Conservation (phyloP, 2,113 vertebrate species). For the Trogon melanurus region DNA sequence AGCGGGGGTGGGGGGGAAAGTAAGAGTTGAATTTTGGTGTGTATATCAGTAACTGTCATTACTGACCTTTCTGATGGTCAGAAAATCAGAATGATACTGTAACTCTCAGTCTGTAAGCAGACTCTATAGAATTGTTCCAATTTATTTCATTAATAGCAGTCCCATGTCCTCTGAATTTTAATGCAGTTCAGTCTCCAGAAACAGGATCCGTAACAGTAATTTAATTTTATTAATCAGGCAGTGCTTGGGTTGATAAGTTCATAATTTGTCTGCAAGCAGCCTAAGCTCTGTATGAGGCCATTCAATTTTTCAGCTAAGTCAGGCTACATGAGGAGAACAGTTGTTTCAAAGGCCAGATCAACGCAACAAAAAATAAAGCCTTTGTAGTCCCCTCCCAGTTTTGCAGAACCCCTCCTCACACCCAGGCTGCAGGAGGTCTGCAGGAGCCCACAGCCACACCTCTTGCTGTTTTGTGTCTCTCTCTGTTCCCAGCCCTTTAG, state of each 20-base stretch:
- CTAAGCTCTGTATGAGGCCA: neutral
- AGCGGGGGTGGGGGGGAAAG: accelerated
- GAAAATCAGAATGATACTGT: neutral
- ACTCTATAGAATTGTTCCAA: neutral
- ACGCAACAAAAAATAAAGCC: neutral
- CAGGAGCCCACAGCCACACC: neutral
- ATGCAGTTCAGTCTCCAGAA: neutral
- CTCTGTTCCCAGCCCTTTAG: neutral
- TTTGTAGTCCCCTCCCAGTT: accelerated
- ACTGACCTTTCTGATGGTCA: neutral
- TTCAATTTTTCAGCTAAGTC: neutral
- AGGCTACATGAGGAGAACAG: neutral
- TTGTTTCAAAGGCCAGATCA: neutral
- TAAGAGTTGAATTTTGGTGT: neutral
- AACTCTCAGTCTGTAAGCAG: neutral
- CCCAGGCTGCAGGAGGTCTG: neutral
- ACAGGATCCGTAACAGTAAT: neutral
- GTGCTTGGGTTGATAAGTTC: neutral
- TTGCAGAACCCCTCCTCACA: accelerated
- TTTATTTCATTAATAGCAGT: neutral
- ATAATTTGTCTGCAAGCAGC: neutral
- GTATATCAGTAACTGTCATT: neutral
- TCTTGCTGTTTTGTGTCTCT: neutral
- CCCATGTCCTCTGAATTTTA: neutral
- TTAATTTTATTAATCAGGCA: conserved; percentile 19